Percentiles rank a stretch among this genome's conserved stretches.
Conservation (phyloP, 2,888 invertebrate species). For the Ormyrus rosae region DNA sequence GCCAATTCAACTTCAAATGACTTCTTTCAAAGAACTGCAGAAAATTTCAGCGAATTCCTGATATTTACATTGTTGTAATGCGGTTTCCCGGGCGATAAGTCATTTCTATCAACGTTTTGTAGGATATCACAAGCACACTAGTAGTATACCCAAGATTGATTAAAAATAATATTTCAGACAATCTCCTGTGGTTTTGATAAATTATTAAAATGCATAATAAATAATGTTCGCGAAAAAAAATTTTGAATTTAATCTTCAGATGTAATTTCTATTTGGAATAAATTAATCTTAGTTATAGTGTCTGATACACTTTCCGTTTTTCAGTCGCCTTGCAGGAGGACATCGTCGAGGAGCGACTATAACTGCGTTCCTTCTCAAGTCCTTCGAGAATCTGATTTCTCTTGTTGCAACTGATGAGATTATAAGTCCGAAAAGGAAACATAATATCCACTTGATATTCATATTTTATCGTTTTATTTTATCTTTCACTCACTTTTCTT, state of each 20-base stretch:
- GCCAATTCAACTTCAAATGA: too few species aligned
- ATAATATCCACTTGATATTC: conserved; percentile 13
- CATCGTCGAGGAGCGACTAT: conserved; percentile 9
- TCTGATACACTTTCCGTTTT: background rate
- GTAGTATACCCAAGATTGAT: too few species aligned
- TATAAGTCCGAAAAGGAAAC: background rate
- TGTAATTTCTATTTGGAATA: background rate
- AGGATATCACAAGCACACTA: too few species aligned
- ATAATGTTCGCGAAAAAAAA: background rate
- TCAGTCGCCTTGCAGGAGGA: background rate
- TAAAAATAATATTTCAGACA: background rate
- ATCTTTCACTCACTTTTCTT: background rate
- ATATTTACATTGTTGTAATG: too few species aligned
- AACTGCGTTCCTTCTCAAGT: background rate
- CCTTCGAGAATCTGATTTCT: background rate
- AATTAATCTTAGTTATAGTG: background rate
- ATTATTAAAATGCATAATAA: background rate
- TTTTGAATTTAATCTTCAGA: background rate
- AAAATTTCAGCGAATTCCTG: too few species aligned
- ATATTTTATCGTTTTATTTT: background rate
- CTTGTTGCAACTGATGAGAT: background rate
- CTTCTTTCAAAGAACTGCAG: too few species aligned
- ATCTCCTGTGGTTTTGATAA: background rate
- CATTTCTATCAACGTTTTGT: too few species aligned
- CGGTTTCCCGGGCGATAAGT: too few species aligned